phyloP scores from a whole-genome alignment of 2,797 vertebrate species.

The Margarornis squamiger region DNA sequence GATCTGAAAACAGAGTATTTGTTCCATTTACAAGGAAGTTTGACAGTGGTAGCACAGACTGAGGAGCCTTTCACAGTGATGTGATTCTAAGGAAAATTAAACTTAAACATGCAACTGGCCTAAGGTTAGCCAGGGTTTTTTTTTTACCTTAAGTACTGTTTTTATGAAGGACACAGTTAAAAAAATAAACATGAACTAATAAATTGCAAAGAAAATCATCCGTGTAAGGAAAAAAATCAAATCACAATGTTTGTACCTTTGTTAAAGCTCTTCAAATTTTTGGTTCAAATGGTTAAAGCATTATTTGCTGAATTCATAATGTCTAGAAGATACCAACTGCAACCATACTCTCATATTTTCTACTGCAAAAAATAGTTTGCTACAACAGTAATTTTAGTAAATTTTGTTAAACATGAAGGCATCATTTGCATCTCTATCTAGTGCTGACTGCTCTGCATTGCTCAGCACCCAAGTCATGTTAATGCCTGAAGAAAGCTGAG shows the following conservation, averaged over 20 bases:
- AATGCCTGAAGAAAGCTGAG: background rate
- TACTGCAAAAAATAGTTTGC: background rate
- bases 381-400: background rate
- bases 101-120: background rate
- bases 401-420: background rate
- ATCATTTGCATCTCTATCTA: background rate
- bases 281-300: background rate
- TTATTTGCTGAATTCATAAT: background rate
- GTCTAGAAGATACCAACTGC: background rate
- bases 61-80: background rate
- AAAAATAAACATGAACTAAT: rapidly evolving
- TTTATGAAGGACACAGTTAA: background rate
- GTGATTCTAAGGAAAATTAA: background rate
- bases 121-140: background rate
- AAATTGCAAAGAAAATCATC: background rate
- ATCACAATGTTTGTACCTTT: background rate
- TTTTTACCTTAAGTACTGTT: background rate
- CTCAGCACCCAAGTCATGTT: background rate
- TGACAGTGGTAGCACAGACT: background rate
- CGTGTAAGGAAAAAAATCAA: background rate
- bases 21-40: background rate
- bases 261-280: background rate
- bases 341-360: background rate
- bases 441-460: background rate
- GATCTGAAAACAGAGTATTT: background rate